Conservation (phyloP, 2,797 vertebrate species). For the Taenioides sp. region DNA sequence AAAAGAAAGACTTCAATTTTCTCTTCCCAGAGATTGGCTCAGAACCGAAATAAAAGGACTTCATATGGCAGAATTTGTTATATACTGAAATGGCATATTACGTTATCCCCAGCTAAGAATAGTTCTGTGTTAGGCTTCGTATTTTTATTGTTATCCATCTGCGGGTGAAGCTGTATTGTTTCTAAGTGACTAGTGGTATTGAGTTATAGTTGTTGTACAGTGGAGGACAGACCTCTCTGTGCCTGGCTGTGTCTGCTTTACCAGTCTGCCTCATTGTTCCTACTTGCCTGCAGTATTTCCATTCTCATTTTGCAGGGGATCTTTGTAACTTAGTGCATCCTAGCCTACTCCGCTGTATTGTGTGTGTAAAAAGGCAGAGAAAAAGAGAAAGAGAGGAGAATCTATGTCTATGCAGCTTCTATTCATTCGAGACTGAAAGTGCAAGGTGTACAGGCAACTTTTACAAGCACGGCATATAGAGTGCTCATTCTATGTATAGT, state of each 20-base stretch:
- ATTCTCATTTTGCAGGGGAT: constrained; percentile 63
- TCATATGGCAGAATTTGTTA: constrained; percentile 35
- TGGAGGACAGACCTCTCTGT: constrained; percentile 44
- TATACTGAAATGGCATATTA: constrained; percentile 43
- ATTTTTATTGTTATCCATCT: constrained; percentile 59
- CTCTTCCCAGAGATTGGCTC: constrained; percentile 30
- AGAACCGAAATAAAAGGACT: constrained; percentile 49
- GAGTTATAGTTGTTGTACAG: constrained; percentile 55
- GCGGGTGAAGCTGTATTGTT: constrained; percentile 62
- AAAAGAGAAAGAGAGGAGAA: constrained; percentile 26
- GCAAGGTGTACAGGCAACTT: constrained; percentile 18
- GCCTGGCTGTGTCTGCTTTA: constrained; percentile 57
- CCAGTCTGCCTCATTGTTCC: constrained; percentile 56
- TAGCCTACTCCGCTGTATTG: constrained; percentile 45
- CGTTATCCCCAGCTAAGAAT: constrained; percentile 50
- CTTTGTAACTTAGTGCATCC: constrained; percentile 47
- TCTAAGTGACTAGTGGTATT: constrained; percentile 44
- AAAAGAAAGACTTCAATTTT: constrained; percentile 25
- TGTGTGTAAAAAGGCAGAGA: constrained; percentile 27
- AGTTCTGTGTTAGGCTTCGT: constrained; percentile 45
- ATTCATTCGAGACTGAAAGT: constrained; percentile 25
- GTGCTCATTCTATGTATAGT: constrained; percentile 30
- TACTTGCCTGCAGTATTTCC: constrained; percentile 61
- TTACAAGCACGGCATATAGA: constrained; percentile 6
- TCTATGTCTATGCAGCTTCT: constrained; percentile 25